Base-by-base conservation (phyloP, 2,888 invertebrate genomes). In the Leucophenga maculata region DNA sequence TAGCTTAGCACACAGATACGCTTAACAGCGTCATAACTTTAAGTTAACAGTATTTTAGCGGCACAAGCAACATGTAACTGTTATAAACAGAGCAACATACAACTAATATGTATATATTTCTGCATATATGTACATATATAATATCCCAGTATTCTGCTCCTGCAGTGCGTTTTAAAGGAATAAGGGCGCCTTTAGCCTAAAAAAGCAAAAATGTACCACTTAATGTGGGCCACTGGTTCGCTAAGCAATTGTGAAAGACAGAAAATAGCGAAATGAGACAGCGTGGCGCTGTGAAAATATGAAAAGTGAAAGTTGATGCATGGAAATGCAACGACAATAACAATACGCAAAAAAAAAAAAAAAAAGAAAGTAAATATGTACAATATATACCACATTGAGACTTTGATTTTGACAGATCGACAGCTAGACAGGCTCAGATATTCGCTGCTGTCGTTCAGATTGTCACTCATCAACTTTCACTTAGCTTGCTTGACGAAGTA, bases 131-230 rank as follows among this genome's bases (percentile, higher is more conserved):
- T 44, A 14, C 14, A 20, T 22, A 14, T 18, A 22, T 9, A 70
- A 72, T 67, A 67, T 73, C 75, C 74, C 74, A 20, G 16, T 77
- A 75, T 77, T 73, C 39, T 68, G 72, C 71, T 77, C 73, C 73
- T 72, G 72, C 76, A 73, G 50, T 75, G 78, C 76, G 75, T 75
- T 74, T 77, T 75, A 22, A 55, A 76, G 75, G 71, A 76, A 75
- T 75, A 77, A 74, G 75, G 76, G 69, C 76, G 74, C 8, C 20
- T 54, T 54, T 22, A 20, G 18, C 20, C 54, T 18, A 1, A 54
- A 20, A 20, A 18, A 22, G 13, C 9, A 39, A 39, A 39, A 39
- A 39, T 39, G 39, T 39, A 39, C 39, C 54, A 39, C 32, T 9
- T 16, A 60, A 60, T 60, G 39, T 39, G 60, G 60, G 32, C 60